These are phyloP conservation scores for Ascidia mentula DNA, from an alignment of 23 tunicate species.

Conservation along the genomic window DNA sequence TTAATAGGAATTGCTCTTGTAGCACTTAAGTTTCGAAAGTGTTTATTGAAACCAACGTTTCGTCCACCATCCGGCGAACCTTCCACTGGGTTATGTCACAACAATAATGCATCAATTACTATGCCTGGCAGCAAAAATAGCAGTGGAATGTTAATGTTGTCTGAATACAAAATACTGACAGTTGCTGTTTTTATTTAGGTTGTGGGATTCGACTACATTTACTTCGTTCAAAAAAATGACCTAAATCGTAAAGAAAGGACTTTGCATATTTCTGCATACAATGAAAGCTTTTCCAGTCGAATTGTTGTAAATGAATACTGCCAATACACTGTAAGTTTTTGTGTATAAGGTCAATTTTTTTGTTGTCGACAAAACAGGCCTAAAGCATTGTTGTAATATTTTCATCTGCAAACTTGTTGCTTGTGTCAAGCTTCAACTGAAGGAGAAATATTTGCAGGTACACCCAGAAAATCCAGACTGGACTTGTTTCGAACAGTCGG, in stretches of 20 bases:
- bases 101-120: too few species aligned
- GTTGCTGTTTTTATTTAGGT: conserved; percentile 52
- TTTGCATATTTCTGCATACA: conserved; percentile 86
- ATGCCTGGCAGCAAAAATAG: too few species aligned
- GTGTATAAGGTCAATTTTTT: not conserved
- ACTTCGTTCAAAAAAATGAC: conserved; percentile 89
- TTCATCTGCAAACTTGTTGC: too few species aligned
- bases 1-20: too few species aligned
- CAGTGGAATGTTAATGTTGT: too few species aligned
- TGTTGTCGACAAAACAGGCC: not conserved
- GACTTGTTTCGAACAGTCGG: conserved; percentile 95
- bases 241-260: conserved; percentile 76
- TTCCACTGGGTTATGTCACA: too few species aligned
- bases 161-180: too few species aligned
- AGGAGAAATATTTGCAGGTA: conserved; percentile 30
- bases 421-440: not conserved
- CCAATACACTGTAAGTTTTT: conserved; percentile 72
- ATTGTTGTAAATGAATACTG: conserved; percentile 68
- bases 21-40: too few species aligned
- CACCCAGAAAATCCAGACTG: conserved; percentile 92
- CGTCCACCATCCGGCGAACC: too few species aligned
- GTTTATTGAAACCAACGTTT: too few species aligned
- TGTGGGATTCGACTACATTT: conserved; percentile 88
- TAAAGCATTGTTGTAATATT: not conserved
- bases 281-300: conserved; percentile 88